phyloP scores from a whole-genome alignment of 2,888 invertebrate species.

The Clepsis dumicolana region DNA sequence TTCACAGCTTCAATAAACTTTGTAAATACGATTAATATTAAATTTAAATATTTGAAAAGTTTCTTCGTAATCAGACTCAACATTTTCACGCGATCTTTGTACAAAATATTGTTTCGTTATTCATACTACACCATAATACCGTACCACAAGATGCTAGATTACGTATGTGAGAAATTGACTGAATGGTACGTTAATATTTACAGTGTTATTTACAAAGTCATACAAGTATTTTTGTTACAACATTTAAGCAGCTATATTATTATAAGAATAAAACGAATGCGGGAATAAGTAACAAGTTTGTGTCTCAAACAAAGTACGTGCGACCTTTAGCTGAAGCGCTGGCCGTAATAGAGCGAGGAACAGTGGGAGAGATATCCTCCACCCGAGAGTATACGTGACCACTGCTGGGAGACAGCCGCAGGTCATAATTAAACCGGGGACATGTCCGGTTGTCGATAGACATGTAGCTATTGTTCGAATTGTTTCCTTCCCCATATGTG shows the following conservation, averaged over 20 bases:
- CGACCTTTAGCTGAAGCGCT: slow-evolving; percentile 74
- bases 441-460: slow-evolving; percentile 87
- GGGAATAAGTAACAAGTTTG: slow-evolving; percentile 39
- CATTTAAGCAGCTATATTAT: slow-evolving; percentile 32
- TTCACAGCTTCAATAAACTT: slow-evolving; percentile 68
- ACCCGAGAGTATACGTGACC: slow-evolving; percentile 85
- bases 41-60: slow-evolving; percentile 67
- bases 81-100: slow-evolving; percentile 76
- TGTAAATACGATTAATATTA: slow-evolving; percentile 54
- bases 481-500: slow-evolving; percentile 88
- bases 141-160: slow-evolving; percentile 62
- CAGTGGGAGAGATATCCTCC: slow-evolving; percentile 79
- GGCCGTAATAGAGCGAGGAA: slow-evolving; percentile 73
- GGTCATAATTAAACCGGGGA: slow-evolving; percentile 85
- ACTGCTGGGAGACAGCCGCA: slow-evolving; percentile 81
- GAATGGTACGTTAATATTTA: slow-evolving; percentile 66
- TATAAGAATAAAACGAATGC: slow-evolving; percentile 13
- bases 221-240: slow-evolving; percentile 47
- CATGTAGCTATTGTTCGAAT: slow-evolving; percentile 89
- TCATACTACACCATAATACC: slow-evolving; percentile 54
- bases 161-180: slow-evolving; percentile 82
- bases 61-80: slow-evolving; percentile 77
- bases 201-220: slow-evolving; percentile 54
- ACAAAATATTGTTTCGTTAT: slow-evolving; percentile 73
- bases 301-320: slow-evolving; percentile 79